phyloP scores from a whole-genome alignment of 53 echinoderm and acorn worm species.

The Holothuria scabra region DNA sequence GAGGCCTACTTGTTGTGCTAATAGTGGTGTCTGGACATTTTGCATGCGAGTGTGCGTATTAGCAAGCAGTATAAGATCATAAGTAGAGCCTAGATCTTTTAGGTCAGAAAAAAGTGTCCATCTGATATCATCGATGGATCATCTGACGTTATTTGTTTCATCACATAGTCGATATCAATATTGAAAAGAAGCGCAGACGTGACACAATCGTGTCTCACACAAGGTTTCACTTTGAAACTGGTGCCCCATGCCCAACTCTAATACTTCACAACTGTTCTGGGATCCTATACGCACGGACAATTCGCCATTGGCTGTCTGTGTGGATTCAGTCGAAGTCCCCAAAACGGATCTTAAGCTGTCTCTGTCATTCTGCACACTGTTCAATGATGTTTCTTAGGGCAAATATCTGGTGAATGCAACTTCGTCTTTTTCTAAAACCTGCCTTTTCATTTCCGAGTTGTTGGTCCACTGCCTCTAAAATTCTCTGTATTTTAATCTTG shows the following conservation, averaged over 20 bases:
- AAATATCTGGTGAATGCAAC: constrained; percentile 42
- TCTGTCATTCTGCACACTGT: constrained; percentile 30
- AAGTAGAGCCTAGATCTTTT: constrained; percentile 42
- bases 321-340: neutral
- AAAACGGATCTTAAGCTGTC: constrained; percentile 10
- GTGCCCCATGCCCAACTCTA: constrained; percentile 4
- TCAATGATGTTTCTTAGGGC: neutral
- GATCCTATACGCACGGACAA: constrained; percentile 44
- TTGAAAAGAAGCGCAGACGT: constrained; percentile 52
- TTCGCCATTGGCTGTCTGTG: constrained; percentile 43
- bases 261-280: neutral
- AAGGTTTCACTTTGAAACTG: constrained; percentile 45
- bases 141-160: constrained; percentile 44
- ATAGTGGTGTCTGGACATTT: constrained; percentile 22
- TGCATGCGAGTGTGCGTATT: constrained; percentile 48
- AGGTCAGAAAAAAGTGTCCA: constrained; percentile 55
- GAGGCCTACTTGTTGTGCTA: constrained; percentile 51
- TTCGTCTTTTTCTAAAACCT: too few relatives aligned
- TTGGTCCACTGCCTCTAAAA: neutral
- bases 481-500: constrained; percentile 22
- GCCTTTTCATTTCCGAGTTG: constrained; percentile 52
- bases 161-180: constrained; percentile 53
- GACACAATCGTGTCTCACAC: constrained; percentile 43
- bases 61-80: constrained; percentile 37
- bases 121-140: constrained; percentile 32